Evolutionary conservation across 2,888 invertebrate species (phyloP).

Genomic region (Stenurella melanura): DNA sequence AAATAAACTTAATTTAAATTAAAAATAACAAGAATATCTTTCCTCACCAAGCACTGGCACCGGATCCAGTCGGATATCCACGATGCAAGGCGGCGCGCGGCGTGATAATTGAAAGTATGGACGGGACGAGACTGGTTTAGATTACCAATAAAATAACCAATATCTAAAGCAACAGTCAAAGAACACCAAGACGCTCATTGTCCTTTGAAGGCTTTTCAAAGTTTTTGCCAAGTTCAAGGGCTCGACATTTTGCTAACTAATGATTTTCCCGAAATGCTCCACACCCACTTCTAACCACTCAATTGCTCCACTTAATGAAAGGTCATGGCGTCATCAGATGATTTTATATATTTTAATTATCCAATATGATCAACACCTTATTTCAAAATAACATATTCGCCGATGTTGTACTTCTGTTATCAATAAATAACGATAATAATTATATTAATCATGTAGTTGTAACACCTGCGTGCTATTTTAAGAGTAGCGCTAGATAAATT

Average conservation of each 20-base stretch:
- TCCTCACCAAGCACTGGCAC: too few species aligned
- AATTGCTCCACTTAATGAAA: background rate
- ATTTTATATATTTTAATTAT: background rate
- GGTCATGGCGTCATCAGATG: constrained; percentile 4
- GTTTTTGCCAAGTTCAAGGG: too few species aligned
- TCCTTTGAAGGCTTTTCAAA: too few species aligned
- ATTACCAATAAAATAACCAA: too few species aligned
- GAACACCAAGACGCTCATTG: too few species aligned
- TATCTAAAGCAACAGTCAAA: too few species aligned
- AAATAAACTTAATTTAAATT: too few species aligned
- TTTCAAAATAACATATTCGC: background rate
- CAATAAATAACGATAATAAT: background rate
- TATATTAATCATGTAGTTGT: background rate
- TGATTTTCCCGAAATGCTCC: background rate
- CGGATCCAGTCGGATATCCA: too few species aligned
- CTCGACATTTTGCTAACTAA: background rate
- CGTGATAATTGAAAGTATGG: too few species aligned
- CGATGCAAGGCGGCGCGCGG: too few species aligned
- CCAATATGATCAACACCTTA: background rate
- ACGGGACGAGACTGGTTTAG: too few species aligned
- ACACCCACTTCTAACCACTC: background rate
- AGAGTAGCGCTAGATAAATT: background rate
- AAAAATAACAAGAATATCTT: too few species aligned
- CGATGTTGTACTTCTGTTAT: background rate
- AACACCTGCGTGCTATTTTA: background rate